Evolutionary conservation across 1,140 invertebrate species (phyloP), one percentile per base, ranked within the genome.

Genomic region (Gonioctena quinquepunctata): DNA sequence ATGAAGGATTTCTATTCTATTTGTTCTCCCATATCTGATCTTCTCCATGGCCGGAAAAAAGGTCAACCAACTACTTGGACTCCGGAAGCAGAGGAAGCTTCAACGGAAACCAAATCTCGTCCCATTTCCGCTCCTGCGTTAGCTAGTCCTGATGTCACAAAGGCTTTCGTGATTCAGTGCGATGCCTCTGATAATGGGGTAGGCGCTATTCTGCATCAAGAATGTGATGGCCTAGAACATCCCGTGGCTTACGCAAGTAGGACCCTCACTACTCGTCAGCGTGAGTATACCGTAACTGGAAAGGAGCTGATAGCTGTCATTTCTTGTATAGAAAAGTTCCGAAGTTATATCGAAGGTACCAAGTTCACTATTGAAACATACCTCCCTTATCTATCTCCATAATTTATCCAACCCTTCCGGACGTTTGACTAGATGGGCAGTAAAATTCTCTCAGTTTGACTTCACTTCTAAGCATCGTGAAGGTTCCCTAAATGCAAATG

Each of bases 241-340:
- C 49, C 49, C 7, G 19, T 52, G 5, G 49, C 49, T n/a, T n/a
- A n/a, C n/a, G n/a, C n/a, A n/a, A n/a, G n/a, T n/a, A n/a, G n/a
- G n/a, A n/a, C n/a, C n/a, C 66, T 87, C 5, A 71, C 50, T 22
- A 61, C 61, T 8, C 50, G 72, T 7, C 85, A 87, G 76, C 71
- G 56, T 60, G 84, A 85, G 22, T 87, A 84, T 67, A 72, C 70
- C 0, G 76, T 75, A 3, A 84, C 82, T 0, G 85, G 88, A 74
- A 75, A 79, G 63, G 86, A 88, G 80, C 82, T 79, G 48, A 69
- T 87, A 19, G 83, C 83, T 0, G 76, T 87, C 7, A 52, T 88
- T 1, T 79, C 74, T 69, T 80, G 78, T 1, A 72, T 87, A 0
- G 69, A 84, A 65, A 80, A 85, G 57, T 82, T 84, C 52, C 28